Evolutionary conservation across 2,888 invertebrate genomes (phyloP), one percentile per base, ranked within the genome.

Genomic region (Chaitophorus viminalis): DNA sequence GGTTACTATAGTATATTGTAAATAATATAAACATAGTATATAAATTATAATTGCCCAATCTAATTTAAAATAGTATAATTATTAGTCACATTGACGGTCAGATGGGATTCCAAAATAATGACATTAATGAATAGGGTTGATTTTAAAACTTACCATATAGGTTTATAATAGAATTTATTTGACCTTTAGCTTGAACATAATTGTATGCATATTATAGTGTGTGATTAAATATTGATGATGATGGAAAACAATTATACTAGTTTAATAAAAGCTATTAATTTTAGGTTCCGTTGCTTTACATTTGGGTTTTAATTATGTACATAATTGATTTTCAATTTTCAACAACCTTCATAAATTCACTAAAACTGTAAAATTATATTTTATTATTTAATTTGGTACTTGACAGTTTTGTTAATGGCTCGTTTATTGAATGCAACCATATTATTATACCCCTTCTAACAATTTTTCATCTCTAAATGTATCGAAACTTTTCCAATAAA

Each of bases 241-340:
- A 68, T 77, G 84, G 65, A 76, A 68, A 33, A 31, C 21, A 14
- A 46, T 65, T 75, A 29, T 68, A 76, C 76, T 84, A 76, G 65
- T 76, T 77, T 18, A 77, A 77, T 84, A 52, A 84, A 77, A 77
- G 76, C 33, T 52, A 77, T 77, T 84, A 68, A 84, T 68, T 84
- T 77, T 68, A 68, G 76, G 31, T n/a, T 84, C 17, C 31, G 33
- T 68, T 76, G 76, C 84, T 76, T 31, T 77, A 77, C 65, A 52
- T 76, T 84, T 68, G n/a, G n/a, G 46, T 84, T 46, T 77, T 75
- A 84, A 84, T 84, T 84, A 77, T 84, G 65, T 77, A 68, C 68
- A 77, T 77, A 68, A 84, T 75, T 84, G 31, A 68, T 84, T 84
- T 84, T 65, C 65, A 75, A 84, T 84, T 65, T 68, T 68, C 84